Conservation (phyloP, 2,888 invertebrate species). For the Volucella inanis region DNA sequence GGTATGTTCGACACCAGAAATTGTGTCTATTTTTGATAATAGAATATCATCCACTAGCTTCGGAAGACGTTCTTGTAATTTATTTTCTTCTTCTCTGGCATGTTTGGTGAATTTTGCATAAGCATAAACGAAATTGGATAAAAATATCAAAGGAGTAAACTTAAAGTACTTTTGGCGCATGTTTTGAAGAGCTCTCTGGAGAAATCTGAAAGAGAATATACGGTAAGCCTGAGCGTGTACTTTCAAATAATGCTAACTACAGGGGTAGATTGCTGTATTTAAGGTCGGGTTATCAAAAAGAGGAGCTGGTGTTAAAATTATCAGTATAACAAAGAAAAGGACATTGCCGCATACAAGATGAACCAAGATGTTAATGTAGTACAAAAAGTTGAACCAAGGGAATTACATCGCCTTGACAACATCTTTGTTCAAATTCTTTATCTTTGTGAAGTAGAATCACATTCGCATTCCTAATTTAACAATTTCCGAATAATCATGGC, state of each 20-base stretch:
- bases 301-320: too few relatives aligned
- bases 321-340: too few relatives aligned
- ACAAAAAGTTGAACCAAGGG: too few relatives aligned
- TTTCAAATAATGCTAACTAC: neutral
- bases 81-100: conserved; percentile 49
- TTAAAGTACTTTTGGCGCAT: conserved; percentile 80
- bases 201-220: conserved; percentile 33
- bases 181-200: conserved; percentile 50
- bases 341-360: too few relatives aligned
- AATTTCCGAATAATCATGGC: too few relatives aligned
- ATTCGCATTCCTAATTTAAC: too few relatives aligned
- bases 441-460: too few relatives aligned
- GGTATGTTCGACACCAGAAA: conserved; percentile 46
- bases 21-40: conserved; percentile 71
- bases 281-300: too few relatives aligned
- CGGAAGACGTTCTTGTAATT: conserved; percentile 38
- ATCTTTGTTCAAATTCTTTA: too few relatives aligned
- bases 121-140: conserved; percentile 81
- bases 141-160: conserved; percentile 82
- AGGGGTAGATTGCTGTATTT: too few relatives aligned
- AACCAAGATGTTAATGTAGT: too few relatives aligned
- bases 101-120: conserved; percentile 78
- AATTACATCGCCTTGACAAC: too few relatives aligned
- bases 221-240: neutral
- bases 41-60: conserved; percentile 73